Conservation (phyloP, 2,888 invertebrate genomes). For the Zootermopsis nevadensis region DNA sequence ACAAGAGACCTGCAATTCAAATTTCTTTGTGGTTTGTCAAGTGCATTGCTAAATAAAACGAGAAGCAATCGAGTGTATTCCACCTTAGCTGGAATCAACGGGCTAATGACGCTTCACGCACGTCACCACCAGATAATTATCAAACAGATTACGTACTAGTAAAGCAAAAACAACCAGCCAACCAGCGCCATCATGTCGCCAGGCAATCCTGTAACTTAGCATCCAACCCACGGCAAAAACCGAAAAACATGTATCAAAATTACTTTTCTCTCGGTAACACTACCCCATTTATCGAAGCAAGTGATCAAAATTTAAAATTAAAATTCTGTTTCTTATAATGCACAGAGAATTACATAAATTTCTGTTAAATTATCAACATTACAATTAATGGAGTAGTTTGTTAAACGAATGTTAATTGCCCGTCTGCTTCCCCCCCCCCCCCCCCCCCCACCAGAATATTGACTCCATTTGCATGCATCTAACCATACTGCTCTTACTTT, state of each 20-base stretch:
- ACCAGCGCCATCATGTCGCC: neutral
- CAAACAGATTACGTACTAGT: neutral
- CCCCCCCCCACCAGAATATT: neutral
- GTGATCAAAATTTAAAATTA: too few species aligned
- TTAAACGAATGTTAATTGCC: too few species aligned
- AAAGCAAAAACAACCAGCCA: neutral
- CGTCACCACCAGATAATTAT: constrained; percentile 14
- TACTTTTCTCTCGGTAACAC: too few species aligned
- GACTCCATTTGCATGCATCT: neutral
- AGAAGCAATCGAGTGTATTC: neutral
- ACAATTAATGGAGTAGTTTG: too few species aligned
- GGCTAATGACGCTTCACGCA: neutral
- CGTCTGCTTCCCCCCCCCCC: too few species aligned
- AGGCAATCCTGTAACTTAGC: neutral
- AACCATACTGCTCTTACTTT: constrained; percentile 67
- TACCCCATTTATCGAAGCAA: too few species aligned
- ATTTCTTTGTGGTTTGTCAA: neutral
- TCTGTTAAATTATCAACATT: too few species aligned
- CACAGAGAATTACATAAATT: too few species aligned
- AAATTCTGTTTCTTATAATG: too few species aligned
- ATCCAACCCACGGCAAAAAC: neutral
- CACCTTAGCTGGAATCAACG: neutral
- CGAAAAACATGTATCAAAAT: too few species aligned
- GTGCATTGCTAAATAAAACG: neutral
- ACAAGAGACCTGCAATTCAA: neutral